phyloP scores from a whole-genome alignment of 2,113 vertebrate species.

The Rostratula benghalensis region DNA sequence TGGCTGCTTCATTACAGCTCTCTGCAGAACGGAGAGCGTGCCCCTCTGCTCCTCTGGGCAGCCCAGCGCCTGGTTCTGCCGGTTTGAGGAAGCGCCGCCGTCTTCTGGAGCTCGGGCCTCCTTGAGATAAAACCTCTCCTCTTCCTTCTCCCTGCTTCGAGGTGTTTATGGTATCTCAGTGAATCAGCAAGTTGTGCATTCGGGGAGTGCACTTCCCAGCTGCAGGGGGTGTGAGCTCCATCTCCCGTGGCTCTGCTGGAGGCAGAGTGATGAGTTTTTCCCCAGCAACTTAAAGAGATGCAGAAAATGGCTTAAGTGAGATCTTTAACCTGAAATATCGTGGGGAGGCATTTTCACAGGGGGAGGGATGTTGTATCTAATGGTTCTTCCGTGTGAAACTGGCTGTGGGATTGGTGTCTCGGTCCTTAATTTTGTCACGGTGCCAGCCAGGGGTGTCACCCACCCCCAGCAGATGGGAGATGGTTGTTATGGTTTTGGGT shows the following conservation, averaged over 20 bases:
- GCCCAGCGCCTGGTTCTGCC: fast-evolving
- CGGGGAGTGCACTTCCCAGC: not conserved
- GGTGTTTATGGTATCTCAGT: not conserved
- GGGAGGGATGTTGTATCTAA: not conserved
- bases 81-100: fast-evolving
- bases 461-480: fast-evolving
- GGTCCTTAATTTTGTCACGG: not conserved
- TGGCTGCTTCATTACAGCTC: fast-evolving
- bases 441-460: not conserved
- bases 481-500: fast-evolving
- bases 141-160: not conserved
- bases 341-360: not conserved
- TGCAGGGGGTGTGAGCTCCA: not conserved
- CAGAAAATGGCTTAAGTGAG: not conserved
- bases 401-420: not conserved
- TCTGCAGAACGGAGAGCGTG: not conserved
- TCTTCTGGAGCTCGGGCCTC: not conserved
- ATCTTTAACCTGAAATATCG: not conserved
- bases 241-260: not conserved
- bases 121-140: not conserved
- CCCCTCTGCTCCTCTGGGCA: not conserved
- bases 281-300: not conserved
- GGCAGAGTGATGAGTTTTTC: not conserved
- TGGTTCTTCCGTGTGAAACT: not conserved
- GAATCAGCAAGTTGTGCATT: not conserved